Evolutionary conservation across 2,113 vertebrate genomes (phyloP).

Genomic region (Donacobius atricapilla): DNA sequence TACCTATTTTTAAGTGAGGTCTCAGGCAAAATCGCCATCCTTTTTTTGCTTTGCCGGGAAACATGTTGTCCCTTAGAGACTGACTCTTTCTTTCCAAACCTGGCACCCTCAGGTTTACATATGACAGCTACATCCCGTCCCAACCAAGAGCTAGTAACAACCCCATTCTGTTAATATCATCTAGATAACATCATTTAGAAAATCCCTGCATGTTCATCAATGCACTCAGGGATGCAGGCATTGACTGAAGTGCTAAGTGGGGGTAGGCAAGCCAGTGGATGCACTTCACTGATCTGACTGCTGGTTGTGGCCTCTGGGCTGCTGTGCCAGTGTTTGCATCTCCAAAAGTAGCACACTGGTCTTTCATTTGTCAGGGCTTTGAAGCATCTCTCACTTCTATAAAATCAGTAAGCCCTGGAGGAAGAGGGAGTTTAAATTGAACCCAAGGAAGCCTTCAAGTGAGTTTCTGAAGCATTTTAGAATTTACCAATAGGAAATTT

Average conservation of each 20-base stretch:
- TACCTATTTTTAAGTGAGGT: background rate
- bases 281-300: background rate
- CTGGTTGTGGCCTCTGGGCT: background rate
- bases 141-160: background rate
- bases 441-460: background rate
- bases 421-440: background rate
- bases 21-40: background rate
- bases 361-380: background rate
- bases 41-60: rapidly evolving
- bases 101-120: background rate
- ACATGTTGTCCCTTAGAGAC: rapidly evolving
- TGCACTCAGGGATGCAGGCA: background rate
- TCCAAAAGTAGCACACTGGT: background rate
- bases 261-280: background rate
- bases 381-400: background rate
- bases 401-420: background rate
- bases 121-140: background rate
- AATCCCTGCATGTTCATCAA: background rate
- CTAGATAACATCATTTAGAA: background rate
- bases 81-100: background rate
- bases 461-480: background rate
- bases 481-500: background rate
- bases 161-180: background rate
- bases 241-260: background rate
- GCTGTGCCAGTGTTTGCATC: background rate